Conservation (phyloP, 2,797 vertebrate genomes). For the Galago senegalensis region DNA sequence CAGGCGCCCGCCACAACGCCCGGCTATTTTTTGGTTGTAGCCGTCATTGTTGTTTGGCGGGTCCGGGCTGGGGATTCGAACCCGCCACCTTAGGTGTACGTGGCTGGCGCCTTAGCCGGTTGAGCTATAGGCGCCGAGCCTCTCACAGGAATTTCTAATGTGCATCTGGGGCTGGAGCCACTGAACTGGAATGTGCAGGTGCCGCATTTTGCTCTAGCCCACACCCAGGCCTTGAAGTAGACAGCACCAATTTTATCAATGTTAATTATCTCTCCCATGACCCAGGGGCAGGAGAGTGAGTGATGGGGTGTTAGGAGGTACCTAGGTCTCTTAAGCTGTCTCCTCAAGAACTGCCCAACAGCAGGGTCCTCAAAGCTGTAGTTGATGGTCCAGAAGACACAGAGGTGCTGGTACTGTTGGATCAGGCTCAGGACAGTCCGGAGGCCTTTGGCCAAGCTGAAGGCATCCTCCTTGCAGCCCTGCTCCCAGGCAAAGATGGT, state of each 20-base stretch:
- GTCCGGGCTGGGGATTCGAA: no score
- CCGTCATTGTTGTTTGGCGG: no score
- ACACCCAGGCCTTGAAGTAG: neutral
- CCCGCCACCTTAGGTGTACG: no score
- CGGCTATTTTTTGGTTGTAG: no score
- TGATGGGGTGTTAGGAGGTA: neutral
- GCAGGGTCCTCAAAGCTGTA: constrained; percentile 68
- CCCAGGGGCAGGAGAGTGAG: neutral
- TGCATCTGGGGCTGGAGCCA: neutral
- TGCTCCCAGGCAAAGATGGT: constrained; percentile 88
- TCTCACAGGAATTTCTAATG: no score
- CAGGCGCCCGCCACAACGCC: no score
- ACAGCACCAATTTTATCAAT: neutral
- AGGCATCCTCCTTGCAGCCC: neutral
- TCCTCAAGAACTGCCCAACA: constrained; percentile 45
- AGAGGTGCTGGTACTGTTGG: constrained; percentile 22
- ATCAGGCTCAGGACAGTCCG: constrained; percentile 84
- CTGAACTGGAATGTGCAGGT: no score
- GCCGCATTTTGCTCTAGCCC: no score
- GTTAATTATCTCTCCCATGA: neutral
- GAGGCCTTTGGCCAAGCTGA: constrained; percentile 78
- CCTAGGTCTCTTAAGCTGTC: constrained; percentile 43
- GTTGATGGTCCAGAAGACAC: constrained; percentile 86
- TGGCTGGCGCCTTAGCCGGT: no score
- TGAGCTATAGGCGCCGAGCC: no score